Evolutionary conservation across 1,140 invertebrate genomes (phyloP).

Genomic region (Patella vulgata): DNA sequence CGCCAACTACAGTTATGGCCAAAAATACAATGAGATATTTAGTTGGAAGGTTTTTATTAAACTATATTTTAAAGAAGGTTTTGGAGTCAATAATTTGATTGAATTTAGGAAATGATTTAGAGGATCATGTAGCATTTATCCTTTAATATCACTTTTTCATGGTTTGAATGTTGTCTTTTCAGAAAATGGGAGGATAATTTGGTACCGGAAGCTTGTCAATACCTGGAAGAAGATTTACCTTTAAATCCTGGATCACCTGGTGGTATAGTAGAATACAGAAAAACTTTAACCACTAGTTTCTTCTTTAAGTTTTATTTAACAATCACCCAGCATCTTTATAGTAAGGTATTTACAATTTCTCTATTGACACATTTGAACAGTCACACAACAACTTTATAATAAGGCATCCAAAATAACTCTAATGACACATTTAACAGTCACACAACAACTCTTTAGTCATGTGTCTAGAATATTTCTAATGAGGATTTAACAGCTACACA

Average conservation of each 20-base stretch:
- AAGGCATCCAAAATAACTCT: no score
- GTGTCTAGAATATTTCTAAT: no score
- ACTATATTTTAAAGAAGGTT: no score
- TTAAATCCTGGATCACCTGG: slow-evolving; percentile 84
- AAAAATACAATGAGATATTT: slow-evolving; percentile 75
- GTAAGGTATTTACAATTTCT: slow-evolving; percentile 26
- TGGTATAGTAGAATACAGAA: slow-evolving; percentile 87
- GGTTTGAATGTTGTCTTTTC: neutral
- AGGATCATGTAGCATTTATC: no score
- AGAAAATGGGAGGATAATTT: slow-evolving; percentile 79
- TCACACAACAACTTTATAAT: no score
- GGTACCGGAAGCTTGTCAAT: slow-evolving; percentile 74
- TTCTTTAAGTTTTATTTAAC: slow-evolving; percentile 90
- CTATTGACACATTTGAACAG: no score
- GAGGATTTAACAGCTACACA: no score
- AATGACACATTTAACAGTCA: no score
- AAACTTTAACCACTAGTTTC: slow-evolving; percentile 81
- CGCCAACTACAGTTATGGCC: slow-evolving; percentile 84
- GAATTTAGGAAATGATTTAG: no score
- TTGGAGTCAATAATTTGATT: no score
- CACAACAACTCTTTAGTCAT: no score
- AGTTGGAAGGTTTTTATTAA: slow-evolving; percentile 71
- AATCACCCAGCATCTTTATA: slow-evolving; percentile 67
- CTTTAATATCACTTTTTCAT: no score
- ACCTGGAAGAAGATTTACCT: slow-evolving; percentile 80